Conservation (phyloP, 2,797 vertebrate species). For the Notoglanidium macrostoma region DNA sequence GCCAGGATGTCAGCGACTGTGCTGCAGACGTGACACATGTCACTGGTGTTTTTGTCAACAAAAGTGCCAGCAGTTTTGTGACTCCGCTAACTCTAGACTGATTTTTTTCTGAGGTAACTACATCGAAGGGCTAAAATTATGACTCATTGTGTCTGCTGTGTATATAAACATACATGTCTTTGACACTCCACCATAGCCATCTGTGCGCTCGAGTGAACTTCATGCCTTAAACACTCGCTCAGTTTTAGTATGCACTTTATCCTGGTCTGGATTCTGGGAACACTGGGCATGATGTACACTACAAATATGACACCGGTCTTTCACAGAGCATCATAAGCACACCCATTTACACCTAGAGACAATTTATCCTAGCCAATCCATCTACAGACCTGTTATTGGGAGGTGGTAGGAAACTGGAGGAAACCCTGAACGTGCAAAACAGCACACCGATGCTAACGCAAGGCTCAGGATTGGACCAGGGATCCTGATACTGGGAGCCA, state of each 20-base stretch:
- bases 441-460: not conserved
- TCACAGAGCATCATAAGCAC: not conserved
- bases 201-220: not conserved
- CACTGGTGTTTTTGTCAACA: constrained; percentile 18
- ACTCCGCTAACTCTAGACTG: not conserved
- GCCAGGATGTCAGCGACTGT: constrained; percentile 6
- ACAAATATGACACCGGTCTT: not conserved
- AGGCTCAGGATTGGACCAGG: not conserved
- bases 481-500: not conserved
- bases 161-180: not conserved
- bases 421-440: not conserved
- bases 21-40: constrained; percentile 33
- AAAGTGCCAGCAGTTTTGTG: not conserved
- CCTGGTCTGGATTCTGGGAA: not conserved
- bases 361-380: not conserved
- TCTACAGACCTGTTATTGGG: not conserved
- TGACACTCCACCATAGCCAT: not conserved
- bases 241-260: not conserved
- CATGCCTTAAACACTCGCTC: not conserved
- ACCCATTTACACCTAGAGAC: not conserved
- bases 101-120: not conserved
- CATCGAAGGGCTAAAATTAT: not conserved
- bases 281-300: not conserved
- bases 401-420: not conserved
- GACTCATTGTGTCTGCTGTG: not conserved